phyloP scores from a whole-genome alignment of 2,888 invertebrate species.

The Acrobasis repandana region DNA sequence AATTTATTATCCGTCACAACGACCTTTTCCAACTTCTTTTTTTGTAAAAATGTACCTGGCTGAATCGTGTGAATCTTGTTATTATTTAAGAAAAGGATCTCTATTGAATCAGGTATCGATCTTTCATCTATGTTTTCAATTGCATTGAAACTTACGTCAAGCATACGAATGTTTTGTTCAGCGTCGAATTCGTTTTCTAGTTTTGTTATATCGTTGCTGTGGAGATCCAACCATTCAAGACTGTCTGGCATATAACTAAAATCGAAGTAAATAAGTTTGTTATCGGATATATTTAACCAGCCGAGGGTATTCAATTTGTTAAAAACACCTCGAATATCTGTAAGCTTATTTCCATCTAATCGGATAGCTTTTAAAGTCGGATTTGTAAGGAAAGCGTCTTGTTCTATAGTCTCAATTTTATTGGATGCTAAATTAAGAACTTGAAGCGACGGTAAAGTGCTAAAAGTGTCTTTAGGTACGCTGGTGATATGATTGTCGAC shows the following conservation, averaged over 20 bases:
- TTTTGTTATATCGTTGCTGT: constrained; percentile 89
- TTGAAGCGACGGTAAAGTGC: constrained; percentile 87
- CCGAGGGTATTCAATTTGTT: constrained; percentile 87
- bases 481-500: constrained; percentile 90
- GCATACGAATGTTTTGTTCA: constrained; percentile 86
- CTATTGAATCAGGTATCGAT: constrained; percentile 89
- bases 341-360: constrained; percentile 89
- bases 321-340: constrained; percentile 90
- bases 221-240: constrained; percentile 91
- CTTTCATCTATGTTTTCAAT: constrained; percentile 86
- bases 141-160: constrained; percentile 89
- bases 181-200: constrained; percentile 88
- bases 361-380: constrained; percentile 88
- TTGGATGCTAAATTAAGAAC: constrained; percentile 92
- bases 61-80: constrained; percentile 88
- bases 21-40: constrained; percentile 88
- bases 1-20: constrained; percentile 90
- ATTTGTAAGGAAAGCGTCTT: constrained; percentile 89
- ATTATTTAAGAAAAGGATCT: constrained; percentile 89
- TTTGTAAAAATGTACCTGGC: constrained; percentile 88
- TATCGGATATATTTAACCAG: constrained; percentile 92
- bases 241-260: constrained; percentile 89
- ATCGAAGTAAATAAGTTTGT: constrained; percentile 90
- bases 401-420: constrained; percentile 88
- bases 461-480: constrained; percentile 88